phyloP scores from a whole-genome alignment of 2,888 invertebrate genomes.

The Calephelis perditalis region DNA sequence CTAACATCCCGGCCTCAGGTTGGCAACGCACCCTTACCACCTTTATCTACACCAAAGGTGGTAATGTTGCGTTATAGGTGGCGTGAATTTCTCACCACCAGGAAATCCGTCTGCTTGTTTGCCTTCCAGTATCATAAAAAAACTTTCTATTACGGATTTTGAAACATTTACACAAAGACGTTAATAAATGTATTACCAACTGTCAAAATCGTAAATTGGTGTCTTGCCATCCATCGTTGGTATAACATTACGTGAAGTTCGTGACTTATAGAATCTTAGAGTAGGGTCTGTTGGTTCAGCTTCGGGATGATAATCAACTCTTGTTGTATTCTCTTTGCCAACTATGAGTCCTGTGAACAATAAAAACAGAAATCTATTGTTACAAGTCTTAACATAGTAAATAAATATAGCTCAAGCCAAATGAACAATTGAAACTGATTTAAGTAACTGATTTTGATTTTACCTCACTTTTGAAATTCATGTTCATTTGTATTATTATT shows the following conservation, averaged over 20 bases:
- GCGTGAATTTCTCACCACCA: too few species aligned
- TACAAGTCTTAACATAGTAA: not conserved
- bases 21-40: too few species aligned
- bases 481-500: too few species aligned
- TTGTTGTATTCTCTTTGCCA: conserved; percentile 35
- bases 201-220: conserved; percentile 89
- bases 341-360: conserved; percentile 49
- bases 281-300: conserved; percentile 72
- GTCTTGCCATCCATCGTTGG: conserved; percentile 78
- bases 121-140: too few species aligned
- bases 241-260: conserved; percentile 66
- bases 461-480: too few species aligned
- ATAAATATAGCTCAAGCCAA: conserved; percentile 4
- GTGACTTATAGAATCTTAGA: conserved; percentile 82
- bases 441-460: too few species aligned
- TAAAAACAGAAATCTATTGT: conserved; percentile 8
- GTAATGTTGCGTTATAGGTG: too few species aligned
- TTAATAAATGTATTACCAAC: conserved; percentile 75
- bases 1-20: too few species aligned
- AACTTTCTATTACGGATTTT: too few species aligned
- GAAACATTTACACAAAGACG: too few species aligned
- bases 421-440: not conserved
- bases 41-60: too few species aligned
- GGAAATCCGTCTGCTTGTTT: too few species aligned
- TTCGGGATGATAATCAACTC: conserved; percentile 49